phyloP scores from a whole-genome alignment of 2,797 vertebrate species.

The Macrochelys suwanniensis region DNA sequence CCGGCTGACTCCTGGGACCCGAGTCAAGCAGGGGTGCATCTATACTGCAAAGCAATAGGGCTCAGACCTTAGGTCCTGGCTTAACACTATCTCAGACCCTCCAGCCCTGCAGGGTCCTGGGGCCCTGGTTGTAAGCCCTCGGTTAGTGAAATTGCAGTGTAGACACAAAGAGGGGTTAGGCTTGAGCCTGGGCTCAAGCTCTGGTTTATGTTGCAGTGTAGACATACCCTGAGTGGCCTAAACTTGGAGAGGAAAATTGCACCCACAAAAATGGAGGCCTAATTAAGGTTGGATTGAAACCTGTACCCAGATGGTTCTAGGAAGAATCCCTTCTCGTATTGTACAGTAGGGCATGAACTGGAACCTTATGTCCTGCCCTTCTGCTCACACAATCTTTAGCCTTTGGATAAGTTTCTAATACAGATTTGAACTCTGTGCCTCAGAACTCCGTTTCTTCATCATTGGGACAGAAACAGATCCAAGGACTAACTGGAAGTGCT shows the following conservation, averaged over 20 bases:
- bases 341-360: not conserved
- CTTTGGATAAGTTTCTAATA: rapidly evolving
- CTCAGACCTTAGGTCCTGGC: too few relatives aligned
- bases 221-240: rapidly evolving
- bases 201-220: too few relatives aligned
- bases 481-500: not conserved
- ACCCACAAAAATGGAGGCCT: not conserved
- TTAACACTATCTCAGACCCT: too few relatives aligned
- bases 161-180: too few relatives aligned
- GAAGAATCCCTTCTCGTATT: not conserved
- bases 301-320: not conserved
- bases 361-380: rapidly evolving
- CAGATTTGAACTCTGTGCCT: not conserved
- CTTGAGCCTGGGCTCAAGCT: too few relatives aligned
- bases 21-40: too few relatives aligned
- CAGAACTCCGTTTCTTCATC: not conserved
- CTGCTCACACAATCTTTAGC: not conserved
- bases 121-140: too few relatives aligned
- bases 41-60: too few relatives aligned
- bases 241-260: not conserved
- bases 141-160: too few relatives aligned
- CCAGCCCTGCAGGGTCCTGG: too few relatives aligned
- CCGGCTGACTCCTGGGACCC: too few relatives aligned
- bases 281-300: not conserved
- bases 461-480: rapidly evolving